Evolutionary conservation across 2,888 invertebrate genomes (phyloP), one percentile per base, ranked within the genome.

Genomic region (Aleiodes alternator): DNA sequence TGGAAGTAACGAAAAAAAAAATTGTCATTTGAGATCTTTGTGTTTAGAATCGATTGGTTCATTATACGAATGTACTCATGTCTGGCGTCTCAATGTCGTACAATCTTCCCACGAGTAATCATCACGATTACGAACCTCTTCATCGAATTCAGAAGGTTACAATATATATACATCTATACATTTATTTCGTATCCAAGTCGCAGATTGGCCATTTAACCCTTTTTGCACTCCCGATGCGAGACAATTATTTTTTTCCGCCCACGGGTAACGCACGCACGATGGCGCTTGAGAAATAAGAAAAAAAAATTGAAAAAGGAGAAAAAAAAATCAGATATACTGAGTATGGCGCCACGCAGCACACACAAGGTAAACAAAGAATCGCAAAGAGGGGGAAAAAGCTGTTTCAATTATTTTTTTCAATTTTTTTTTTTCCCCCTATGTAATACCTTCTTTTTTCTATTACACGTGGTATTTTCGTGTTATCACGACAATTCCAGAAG

Each of bases 191-290:
- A 53, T 56, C 64, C n/a, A 53, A 8, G 43, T 61, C 38, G 14
- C 23, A 72, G 73, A 78, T 77, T 79, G 76, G 53, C 77, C 56
- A 76, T 76, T 79, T 80, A 73, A 80, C 79, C 78, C 75, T 53
- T 72, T 78, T 50, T 76, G 77, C 75, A 76, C 78, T 77, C 73
- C 50, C 29, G 59, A 76, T 76, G 72, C 72, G 64, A 71, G 78
- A 77, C 78, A 76, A 76, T 79, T 76, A 75, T 74, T 73, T 76
- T 72, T 72, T 75, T 68, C 68, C 68, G 68, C 68, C 68, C 50
- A 68, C 51, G 68, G 51, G 8, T 51, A 68, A 51, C 31, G n/a
- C 51, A 51, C 31, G n/a, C 51, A 68, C 6, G 51, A 68, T 12
- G 51, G 51, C 23, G 31, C 31, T 68, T 31, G 43, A 43, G 9